Evolutionary conservation across 2,113 vertebrate genomes (phyloP).

Genomic region (Shinisaurus crocodilurus): DNA sequence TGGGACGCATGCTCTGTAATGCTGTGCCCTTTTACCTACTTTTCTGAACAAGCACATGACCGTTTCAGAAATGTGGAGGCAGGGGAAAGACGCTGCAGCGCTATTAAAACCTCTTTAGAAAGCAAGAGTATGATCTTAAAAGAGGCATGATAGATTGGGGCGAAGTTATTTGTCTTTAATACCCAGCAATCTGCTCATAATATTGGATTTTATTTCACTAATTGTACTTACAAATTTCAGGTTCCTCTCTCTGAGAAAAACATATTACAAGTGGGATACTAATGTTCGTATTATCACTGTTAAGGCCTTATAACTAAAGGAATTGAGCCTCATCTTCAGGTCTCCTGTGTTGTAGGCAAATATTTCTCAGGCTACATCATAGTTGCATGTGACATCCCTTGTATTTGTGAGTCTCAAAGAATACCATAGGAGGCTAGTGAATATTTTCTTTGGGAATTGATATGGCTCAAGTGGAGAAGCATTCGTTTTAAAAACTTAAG

Average conservation of each 20-base stretch:
- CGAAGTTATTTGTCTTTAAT: not conserved
- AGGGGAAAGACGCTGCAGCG: slow-evolving; percentile 37
- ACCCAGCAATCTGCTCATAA: not conserved
- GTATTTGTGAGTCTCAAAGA: not conserved
- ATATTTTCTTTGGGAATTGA: not conserved
- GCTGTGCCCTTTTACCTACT: slow-evolving; percentile 63
- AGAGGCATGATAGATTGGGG: not conserved
- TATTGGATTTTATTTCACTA: not conserved
- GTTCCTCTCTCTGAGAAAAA: not conserved
- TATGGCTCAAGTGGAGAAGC: not conserved
- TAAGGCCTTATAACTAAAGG: not conserved
- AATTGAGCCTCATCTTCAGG: not conserved
- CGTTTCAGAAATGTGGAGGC: slow-evolving; percentile 36
- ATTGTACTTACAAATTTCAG: not conserved
- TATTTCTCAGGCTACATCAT: not conserved
- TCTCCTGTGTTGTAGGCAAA: not conserved
- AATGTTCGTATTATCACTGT: not conserved
- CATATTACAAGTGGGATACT: not conserved
- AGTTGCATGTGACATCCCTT: not conserved
- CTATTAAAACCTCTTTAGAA: not conserved
- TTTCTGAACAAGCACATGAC: slow-evolving; percentile 28
- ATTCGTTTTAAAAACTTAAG: not conserved
- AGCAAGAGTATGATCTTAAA: not conserved
- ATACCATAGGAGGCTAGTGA: not conserved
- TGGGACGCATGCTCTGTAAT: not conserved